Evolutionary conservation across 2,113 vertebrate species (phyloP).

Genomic region (Albula glossodonta): DNA sequence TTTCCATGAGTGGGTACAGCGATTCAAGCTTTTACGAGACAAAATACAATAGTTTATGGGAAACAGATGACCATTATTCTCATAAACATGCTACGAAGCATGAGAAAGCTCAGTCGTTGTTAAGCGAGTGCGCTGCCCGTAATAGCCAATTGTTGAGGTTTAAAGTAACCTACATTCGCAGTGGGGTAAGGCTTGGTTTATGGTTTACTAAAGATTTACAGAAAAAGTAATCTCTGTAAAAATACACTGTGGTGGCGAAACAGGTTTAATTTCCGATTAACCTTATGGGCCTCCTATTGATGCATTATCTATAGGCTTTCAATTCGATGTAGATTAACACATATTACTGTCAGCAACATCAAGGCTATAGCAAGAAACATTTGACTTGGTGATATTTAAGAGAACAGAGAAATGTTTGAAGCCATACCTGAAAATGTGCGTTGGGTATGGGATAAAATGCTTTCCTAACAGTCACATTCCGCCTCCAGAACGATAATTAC

Average conservation of each 20-base stretch:
- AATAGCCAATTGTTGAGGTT: not conserved
- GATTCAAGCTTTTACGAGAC: not conserved
- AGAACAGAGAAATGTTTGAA: not conserved
- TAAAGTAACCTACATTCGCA: not conserved
- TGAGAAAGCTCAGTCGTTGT: not conserved
- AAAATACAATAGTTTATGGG: slow-evolving; percentile 24
- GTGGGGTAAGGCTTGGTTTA: not conserved
- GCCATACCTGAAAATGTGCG: not conserved
- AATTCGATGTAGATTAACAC: too few relatives aligned
- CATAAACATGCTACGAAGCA: not conserved
- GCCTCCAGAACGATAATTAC: not conserved
- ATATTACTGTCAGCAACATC: too few relatives aligned
- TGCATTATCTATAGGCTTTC: too few relatives aligned
- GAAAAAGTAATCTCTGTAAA: too few relatives aligned
- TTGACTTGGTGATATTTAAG: too few relatives aligned
- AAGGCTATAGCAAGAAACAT: too few relatives aligned
- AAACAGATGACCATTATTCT: slow-evolving; percentile 23
- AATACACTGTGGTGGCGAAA: too few relatives aligned
- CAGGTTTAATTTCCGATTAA: too few relatives aligned
- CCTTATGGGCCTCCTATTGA: too few relatives aligned
- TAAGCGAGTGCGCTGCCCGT: not conserved
- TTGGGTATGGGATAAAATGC: not conserved
- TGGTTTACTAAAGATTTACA: too few relatives aligned
- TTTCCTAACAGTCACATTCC: too few relatives aligned
- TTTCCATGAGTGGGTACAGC: slow-evolving; percentile 22